Evolutionary conservation across 2,888 invertebrate species (phyloP).

Genomic region (Chymomyza procnemis): DNA sequence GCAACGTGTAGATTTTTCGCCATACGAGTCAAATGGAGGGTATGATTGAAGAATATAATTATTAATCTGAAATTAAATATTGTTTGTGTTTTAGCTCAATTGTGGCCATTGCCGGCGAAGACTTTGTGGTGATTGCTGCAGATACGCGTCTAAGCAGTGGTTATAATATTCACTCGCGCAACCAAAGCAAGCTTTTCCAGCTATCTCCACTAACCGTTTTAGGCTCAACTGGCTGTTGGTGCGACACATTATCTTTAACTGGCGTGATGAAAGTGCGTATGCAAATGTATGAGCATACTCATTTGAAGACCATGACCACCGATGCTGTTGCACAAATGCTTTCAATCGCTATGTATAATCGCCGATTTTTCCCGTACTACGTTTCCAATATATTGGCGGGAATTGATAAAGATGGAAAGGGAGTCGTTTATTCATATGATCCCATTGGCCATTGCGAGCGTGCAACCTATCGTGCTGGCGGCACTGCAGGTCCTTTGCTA

Average conservation of each 20-base stretch:
- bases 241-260: constrained; percentile 95
- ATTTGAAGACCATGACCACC: constrained; percentile 94
- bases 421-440: constrained; percentile 97
- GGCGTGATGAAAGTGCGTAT: constrained; percentile 90
- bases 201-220: constrained; percentile 91
- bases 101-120: constrained; percentile 96
- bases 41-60: constrained; percentile 68
- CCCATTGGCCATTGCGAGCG: constrained; percentile 97
- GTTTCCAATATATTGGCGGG: constrained; percentile 97
- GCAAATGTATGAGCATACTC: constrained; percentile 97
- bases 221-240: constrained; percentile 98
- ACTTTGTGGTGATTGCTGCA: constrained; percentile 95
- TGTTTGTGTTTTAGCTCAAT: constrained; percentile 85
- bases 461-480: constrained; percentile 90
- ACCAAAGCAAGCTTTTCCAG: constrained; percentile 91
- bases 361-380: constrained; percentile 99
- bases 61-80: neutral
- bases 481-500: constrained; percentile 92
- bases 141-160: constrained; percentile 96
- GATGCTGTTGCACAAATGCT: constrained; percentile 97
- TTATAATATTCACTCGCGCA: constrained; percentile 92
- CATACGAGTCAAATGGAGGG: constrained; percentile 90
- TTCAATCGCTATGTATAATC: constrained; percentile 96
- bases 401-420: constrained; percentile 94
- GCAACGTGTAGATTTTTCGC: constrained; percentile 81